Percentiles rank a stretch among this genome's conserved stretches.
Evolutionary conservation across 1,140 invertebrate genomes (phyloP).

Genomic region (Drosophila mojavensis): DNA sequence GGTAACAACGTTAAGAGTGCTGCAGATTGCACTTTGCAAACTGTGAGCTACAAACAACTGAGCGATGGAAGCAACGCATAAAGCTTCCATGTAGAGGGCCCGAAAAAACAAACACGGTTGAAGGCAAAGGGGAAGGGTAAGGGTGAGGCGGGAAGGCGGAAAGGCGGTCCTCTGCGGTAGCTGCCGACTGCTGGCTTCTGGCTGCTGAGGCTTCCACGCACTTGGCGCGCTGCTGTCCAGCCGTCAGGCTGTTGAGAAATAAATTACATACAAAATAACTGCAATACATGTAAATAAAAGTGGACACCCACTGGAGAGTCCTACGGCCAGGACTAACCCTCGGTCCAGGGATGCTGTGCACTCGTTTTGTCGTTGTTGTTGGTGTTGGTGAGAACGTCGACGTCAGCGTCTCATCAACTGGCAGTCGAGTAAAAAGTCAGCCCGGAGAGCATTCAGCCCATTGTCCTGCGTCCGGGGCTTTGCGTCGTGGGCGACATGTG

Average conservation of each 20-base stretch:
- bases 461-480: constrained; percentile 49
- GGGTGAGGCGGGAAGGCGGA: too few relatives aligned
- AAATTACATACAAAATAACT: constrained; percentile 82
- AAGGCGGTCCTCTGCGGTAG: background rate
- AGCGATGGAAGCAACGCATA: constrained; percentile 18
- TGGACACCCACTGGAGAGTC: constrained; percentile 35
- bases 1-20: constrained; percentile 44
- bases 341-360: background rate
- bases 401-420: constrained; percentile 75
- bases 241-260: constrained; percentile 57
- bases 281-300: constrained; percentile 82
- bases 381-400: constrained; percentile 22
- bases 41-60: background rate
- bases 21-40: constrained; percentile 22
- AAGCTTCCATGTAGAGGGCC: constrained; percentile 64
- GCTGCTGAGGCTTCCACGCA: constrained; percentile 37
- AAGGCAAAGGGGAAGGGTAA: background rate
- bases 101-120: constrained; percentile 69
- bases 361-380: background rate
- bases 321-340: background rate
- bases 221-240: constrained; percentile 38
- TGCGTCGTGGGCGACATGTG: constrained; percentile 4
- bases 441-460: constrained; percentile 55
- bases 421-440: constrained; percentile 73
- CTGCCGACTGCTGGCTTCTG: background rate